Evolutionary conservation across 2,888 invertebrate species (phyloP), one percentile per base, ranked within the genome.

Genomic region (Prosapia bicincta): DNA sequence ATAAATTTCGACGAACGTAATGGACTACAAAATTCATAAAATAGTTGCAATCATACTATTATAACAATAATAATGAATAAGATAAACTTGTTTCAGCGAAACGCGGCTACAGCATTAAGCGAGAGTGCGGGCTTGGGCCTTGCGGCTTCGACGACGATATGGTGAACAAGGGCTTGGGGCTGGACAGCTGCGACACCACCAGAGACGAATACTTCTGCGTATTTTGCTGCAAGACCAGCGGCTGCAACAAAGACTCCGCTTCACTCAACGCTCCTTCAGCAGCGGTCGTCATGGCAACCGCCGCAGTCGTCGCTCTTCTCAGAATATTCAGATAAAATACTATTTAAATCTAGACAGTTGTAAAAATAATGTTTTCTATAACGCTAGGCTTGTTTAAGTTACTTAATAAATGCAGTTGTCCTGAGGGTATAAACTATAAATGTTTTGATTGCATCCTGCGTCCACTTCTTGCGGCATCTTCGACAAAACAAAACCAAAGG

Each of bases 101-200:
- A 73, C 82, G 82, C 71, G 85, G 85, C 20, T 85, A 84, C 76
- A 79, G 80, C 15, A 81, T 86, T 72, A 85, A 84, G 79, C 80
- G 86, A 3, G 85, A 86, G 81, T 86, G 86, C 77, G 86, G 86
- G 10, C 79, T 86, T 30, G 86, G 84, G 3, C 86, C 86, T 1
- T 86, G 86, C 78, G 82, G 82, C 10, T 86, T 86, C 79, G 83
- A 84, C 74, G 86, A 86, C 77, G 82, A 82, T 38, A 83, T 83
- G 82, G 83, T 84, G 78, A 82, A 81, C 38, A 83, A 81, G 78
- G 85, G 85, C 0, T 80, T 86, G 26, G 86, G 86, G 1, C 69
- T 74, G 54, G 83, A 84, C 72, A 81, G 81, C n/a, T 86, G 86
- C 78, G 86, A 86, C 80, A 81, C 83, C 65, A 84, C 82, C 76